Percentiles rank a stretch among this genome's conserved stretches.
Conservation (phyloP, 2,888 invertebrate species). For the Diogma glabrata region DNA sequence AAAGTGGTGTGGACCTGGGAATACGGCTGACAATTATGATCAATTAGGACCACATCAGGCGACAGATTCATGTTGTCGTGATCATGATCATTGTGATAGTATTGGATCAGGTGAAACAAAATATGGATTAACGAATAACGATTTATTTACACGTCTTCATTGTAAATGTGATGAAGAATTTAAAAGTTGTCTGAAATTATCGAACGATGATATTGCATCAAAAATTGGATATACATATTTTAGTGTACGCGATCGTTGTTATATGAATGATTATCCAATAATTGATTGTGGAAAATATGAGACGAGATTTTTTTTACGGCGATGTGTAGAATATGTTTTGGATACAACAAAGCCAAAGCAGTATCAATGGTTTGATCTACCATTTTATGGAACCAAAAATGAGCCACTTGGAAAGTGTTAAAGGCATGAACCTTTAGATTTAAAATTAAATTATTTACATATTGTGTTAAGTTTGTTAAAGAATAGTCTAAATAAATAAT, state of each 20-base stretch:
- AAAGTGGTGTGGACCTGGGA: slow-evolving; percentile 66
- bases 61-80: slow-evolving; percentile 71
- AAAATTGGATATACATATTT: slow-evolving; percentile 20
- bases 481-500: no score
- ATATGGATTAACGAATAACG: slow-evolving; percentile 19
- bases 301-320: slow-evolving; percentile 18
- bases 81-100: slow-evolving; percentile 48
- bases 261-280: slow-evolving; percentile 18
- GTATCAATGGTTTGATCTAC: slow-evolving; percentile 23
- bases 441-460: no score
- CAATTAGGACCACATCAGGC: slow-evolving; percentile 65
- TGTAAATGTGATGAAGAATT: slow-evolving; percentile 21
- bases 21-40: slow-evolving; percentile 59
- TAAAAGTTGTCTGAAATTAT: slow-evolving; percentile 16
- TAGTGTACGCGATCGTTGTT: slow-evolving; percentile 18
- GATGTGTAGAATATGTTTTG: slow-evolving; percentile 19
- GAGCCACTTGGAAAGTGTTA: slow-evolving; percentile 1
- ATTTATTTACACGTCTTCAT: slow-evolving; percentile 20
- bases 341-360: slow-evolving; percentile 16
- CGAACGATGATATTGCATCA: slow-evolving; percentile 17
- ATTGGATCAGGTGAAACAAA: slow-evolving; percentile 24
- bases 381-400: slow-evolving; percentile 17
- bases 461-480: no score
- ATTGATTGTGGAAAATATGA: slow-evolving; percentile 18
- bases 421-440: no score